phyloP scores from a whole-genome alignment of 2,888 invertebrate genomes.

The Zootermopsis nevadensis region DNA sequence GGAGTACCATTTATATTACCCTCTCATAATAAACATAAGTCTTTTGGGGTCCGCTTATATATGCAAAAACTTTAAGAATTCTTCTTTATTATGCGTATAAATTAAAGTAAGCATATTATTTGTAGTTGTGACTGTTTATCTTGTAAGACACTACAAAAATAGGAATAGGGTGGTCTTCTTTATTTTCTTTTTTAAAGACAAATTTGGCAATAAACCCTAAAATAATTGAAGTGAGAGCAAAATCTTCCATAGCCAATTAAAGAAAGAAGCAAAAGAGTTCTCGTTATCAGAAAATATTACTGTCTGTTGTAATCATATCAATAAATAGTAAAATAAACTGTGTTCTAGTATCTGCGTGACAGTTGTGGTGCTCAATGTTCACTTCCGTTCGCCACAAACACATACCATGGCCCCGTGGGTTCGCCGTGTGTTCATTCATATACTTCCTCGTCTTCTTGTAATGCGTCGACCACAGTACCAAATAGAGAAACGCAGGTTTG shows the following conservation, averaged over 20 bases:
- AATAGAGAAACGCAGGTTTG: conserved; percentile 62
- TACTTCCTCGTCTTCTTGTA: conserved; percentile 91
- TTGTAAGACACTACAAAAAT: no score
- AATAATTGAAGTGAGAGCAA: not conserved
- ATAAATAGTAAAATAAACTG: not conserved
- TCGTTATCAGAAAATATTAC: not conserved
- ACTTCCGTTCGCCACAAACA: conserved; percentile 97
- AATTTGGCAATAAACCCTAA: not conserved
- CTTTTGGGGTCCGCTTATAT: no score
- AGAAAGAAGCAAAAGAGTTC: not conserved
- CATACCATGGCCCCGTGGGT: conserved; percentile 99
- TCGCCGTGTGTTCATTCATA: conserved; percentile 94
- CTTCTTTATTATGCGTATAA: no score
- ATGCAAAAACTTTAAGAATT: no score
- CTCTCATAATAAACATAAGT: no score
- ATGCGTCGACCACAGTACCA: conserved; percentile 83
- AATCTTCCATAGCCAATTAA: not conserved
- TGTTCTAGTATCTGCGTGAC: conserved; percentile 87
- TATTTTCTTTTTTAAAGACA: no score
- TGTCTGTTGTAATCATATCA: no score
- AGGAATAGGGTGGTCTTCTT: not conserved
- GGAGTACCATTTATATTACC: no score
- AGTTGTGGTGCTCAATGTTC: conserved; percentile 96
- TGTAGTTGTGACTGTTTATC: no score
- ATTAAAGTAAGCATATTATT: no score